These are phyloP conservation scores for Chondrilla cf. caribensis DNA, from an alignment of 37 sponge, comb jelly and placozoan species.

Conservation along the genomic window DNA sequence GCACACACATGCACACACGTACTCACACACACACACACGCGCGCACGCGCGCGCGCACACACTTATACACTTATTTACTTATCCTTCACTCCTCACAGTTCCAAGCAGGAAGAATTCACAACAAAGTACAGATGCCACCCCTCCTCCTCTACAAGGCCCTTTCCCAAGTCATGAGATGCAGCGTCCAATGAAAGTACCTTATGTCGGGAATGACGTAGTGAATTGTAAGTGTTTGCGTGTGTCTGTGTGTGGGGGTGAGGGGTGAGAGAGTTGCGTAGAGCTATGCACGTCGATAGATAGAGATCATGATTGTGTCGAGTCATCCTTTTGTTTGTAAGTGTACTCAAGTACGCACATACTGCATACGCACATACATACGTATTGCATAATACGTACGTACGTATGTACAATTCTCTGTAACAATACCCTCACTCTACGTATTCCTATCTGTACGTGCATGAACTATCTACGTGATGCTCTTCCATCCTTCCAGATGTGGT, in stretches of 20 bases:
- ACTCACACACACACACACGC: too few species aligned
- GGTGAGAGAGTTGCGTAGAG: too few species aligned
- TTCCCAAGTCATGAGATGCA: slow-evolving; percentile 9
- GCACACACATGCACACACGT: too few species aligned
- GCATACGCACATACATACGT: background rate
- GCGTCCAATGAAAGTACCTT: slow-evolving; percentile 11
- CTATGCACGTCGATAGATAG: too few species aligned
- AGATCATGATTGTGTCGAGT: too few species aligned
- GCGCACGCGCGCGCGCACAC: background rate
- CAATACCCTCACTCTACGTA: too few species aligned
- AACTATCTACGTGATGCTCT: too few species aligned
- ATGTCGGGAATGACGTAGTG: background rate
- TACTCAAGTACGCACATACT: background rate
- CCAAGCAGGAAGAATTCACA: background rate
- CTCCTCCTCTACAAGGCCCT: slow-evolving; percentile 1
- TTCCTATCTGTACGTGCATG: too few species aligned
- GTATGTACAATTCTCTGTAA: too few species aligned
- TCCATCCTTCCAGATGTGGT: background rate
- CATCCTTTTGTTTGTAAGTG: background rate
- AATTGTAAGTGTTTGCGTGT: slow-evolving; percentile 9
- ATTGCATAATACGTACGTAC: background rate
- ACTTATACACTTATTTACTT: background rate
- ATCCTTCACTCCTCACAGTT: background rate
- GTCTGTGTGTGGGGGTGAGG: too few species aligned
- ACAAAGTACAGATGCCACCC: background rate